Base-by-base conservation (phyloP, 2,888 invertebrate genomes). In the Prosopocoilus inquinatus region DNA sequence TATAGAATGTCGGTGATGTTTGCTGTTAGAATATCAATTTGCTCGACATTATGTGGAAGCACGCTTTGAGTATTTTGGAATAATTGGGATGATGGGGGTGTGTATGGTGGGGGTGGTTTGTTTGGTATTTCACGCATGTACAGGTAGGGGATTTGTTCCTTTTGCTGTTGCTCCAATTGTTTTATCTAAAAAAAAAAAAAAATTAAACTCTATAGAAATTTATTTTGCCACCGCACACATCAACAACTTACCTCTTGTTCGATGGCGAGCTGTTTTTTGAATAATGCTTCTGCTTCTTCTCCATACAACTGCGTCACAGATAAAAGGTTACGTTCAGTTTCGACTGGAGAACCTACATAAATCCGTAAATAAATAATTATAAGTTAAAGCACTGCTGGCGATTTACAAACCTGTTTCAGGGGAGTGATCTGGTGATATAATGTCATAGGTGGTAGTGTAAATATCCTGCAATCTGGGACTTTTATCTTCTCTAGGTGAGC, bases 71-170 rank as follows among this genome's bases (percentile, higher is more conserved):
- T 74, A 28, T 28, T 28, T 68, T 48, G 72, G 66, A 58, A 47
- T 15, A 59, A 52, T 7, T 59, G 54, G 9, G 59, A 50, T 16
- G 58, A 74, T 1, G 87, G 87, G 5, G 88, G 87, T 0, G 85
- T 86, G 73, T 89, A 90, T 0, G 89, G 89, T 0, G 89, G 89
- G 1, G 89, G 89, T 8, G 89, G 87, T 69, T 88, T 88, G 70
- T 88, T 87, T 3, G 88, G 88, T 59, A 88, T 87, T 74, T 87
- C 86, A 45, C 88, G 75, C 41, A 84, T 77, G 70, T 79, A 86
- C 63, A 77, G 77, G 70, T 79, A 84, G 41, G 82, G 79, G 12
- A 79, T 74, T 61, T 80, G 79, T 56, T 80, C 80, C 53, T 81
- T 80, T 52, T 78, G 78, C 64, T 81, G 79, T 59, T 80, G 78